A percentile compares a stretch with the other conserved stretches of the same genome.
Conservation (phyloP, 1,140 invertebrate genomes). For the Zaprionus gabonicus region DNA sequence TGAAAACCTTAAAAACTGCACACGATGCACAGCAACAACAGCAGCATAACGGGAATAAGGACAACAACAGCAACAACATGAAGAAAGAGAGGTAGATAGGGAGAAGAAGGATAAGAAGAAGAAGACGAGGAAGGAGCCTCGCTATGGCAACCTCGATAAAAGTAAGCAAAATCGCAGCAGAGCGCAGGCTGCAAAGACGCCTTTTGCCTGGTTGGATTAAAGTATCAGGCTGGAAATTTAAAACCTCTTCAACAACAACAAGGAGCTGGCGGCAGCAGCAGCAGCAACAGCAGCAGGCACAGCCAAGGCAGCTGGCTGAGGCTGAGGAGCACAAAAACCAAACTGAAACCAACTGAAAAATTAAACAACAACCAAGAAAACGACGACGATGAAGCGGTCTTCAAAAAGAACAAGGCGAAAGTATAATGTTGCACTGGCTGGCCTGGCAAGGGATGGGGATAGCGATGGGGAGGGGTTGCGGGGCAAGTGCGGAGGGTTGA, state of each 20-base stretch:
- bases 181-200: slow-evolving; percentile 20
- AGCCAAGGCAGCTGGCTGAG: neutral
- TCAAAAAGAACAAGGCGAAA: slow-evolving; percentile 47
- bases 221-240: slow-evolving; percentile 61
- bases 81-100: neutral
- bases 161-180: slow-evolving; percentile 40
- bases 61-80: slow-evolving; percentile 19
- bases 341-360: slow-evolving; percentile 62
- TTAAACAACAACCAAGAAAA: slow-evolving; percentile 54
- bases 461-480: neutral
- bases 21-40: slow-evolving; percentile 24
- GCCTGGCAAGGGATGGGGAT: neutral
- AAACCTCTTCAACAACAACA: slow-evolving; percentile 52
- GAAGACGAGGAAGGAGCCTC: neutral
- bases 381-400: slow-evolving; percentile 38
- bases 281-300: slow-evolving; percentile 1
- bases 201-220: slow-evolving; percentile 54
- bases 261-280: slow-evolving; percentile 1
- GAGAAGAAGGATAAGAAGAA: neutral
- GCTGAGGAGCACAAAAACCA: slow-evolving; percentile 45
- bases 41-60: too few species aligned
- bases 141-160: slow-evolving; percentile 39
- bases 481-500: neutral
- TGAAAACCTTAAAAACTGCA: slow-evolving; percentile 47
- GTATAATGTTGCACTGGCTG: slow-evolving; percentile 49